phyloP scores from a whole-genome alignment of 2,113 vertebrate species.

The Centropus unirufus region DNA sequence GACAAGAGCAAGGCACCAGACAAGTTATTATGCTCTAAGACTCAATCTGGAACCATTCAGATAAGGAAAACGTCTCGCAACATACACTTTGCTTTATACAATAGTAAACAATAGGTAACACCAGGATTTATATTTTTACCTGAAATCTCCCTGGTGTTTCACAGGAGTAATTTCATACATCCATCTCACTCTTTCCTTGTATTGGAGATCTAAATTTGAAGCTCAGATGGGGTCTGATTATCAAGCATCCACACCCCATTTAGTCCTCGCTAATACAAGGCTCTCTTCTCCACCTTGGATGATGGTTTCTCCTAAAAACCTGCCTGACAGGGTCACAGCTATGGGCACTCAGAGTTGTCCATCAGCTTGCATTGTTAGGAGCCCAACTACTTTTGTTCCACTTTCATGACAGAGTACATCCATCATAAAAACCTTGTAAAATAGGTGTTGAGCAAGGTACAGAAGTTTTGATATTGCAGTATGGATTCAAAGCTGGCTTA shows the following conservation, averaged over 20 bases:
- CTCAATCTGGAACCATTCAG: background rate
- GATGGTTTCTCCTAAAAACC: background rate
- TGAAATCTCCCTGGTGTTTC: background rate
- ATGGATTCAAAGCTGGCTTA: background rate
- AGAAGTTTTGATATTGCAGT: background rate
- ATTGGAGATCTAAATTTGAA: background rate
- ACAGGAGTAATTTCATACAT: background rate
- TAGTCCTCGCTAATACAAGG: background rate
- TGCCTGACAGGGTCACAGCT: background rate
- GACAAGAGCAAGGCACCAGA: slow-evolving; percentile 42
- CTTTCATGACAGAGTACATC: background rate
- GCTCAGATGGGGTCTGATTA: background rate
- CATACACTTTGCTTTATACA: background rate
- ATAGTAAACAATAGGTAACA: background rate
- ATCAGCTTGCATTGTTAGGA: background rate
- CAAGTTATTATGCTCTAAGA: slow-evolving; percentile 9
- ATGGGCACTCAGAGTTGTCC: background rate
- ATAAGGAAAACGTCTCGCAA: slow-evolving; percentile 8
- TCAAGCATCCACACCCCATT: background rate
- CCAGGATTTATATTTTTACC: background rate
- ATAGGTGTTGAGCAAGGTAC: background rate
- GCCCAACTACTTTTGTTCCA: background rate
- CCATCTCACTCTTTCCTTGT: background rate
- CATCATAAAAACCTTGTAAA: background rate
- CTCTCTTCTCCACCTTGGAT: background rate